Evolutionary conservation across 2,888 invertebrate species (phyloP).

Genomic region (Meiosimyza platycephala): DNA sequence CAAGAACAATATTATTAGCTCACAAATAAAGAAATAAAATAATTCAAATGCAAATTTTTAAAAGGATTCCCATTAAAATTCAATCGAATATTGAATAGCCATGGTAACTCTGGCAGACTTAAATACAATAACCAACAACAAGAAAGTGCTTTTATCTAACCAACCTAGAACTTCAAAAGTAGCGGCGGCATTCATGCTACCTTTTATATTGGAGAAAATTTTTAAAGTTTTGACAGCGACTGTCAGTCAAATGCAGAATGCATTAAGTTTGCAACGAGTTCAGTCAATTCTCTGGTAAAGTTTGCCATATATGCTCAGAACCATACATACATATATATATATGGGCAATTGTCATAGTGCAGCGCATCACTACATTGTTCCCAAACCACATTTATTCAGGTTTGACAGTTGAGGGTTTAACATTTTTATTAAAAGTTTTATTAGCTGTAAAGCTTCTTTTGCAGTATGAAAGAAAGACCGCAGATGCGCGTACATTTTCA

Average conservation of each 20-base stretch:
- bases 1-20: too few relatives aligned
- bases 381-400: too few relatives aligned
- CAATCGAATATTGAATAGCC: conserved; percentile 38
- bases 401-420: too few relatives aligned
- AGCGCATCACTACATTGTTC: too few relatives aligned
- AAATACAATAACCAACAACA: not conserved
- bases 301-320: too few relatives aligned
- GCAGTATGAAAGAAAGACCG: too few relatives aligned
- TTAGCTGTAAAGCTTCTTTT: too few relatives aligned
- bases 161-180: not conserved
- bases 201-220: not conserved
- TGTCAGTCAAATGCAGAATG: conserved; percentile 5
- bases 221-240: not conserved
- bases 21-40: not conserved
- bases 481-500: conserved; percentile 8
- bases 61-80: conserved; percentile 60
- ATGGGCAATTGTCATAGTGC: too few relatives aligned
- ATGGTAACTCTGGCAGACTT: not conserved
- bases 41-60: conserved; percentile 44
- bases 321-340: too few relatives aligned
- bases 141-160: not conserved
- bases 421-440: too few relatives aligned
- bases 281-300: too few relatives aligned
- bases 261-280: too few relatives aligned
- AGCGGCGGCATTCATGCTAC: not conserved